phyloP scores from a whole-genome alignment of 2,888 invertebrate species.

The Andricus curvator region DNA sequence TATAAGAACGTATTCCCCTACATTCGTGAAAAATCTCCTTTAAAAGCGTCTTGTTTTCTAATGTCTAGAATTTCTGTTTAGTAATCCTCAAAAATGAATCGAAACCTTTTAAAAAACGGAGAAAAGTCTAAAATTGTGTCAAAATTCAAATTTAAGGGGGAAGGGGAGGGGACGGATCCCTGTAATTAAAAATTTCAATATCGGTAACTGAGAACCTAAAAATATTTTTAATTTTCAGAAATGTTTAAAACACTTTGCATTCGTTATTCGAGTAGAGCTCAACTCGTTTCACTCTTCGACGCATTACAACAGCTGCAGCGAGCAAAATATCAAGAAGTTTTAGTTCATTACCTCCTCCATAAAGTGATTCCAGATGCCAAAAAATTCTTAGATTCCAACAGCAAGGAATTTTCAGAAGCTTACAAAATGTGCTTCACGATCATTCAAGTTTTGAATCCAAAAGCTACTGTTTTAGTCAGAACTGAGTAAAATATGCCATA shows the following conservation, averaged over 20 bases:
- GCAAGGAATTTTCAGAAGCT: slow-evolving; percentile 60
- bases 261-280: slow-evolving; percentile 63
- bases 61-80: too few species aligned
- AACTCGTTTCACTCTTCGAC: slow-evolving; percentile 64
- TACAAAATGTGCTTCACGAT: slow-evolving; percentile 72
- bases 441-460: slow-evolving; percentile 68
- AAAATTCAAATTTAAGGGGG: too few species aligned
- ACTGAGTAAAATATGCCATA: slow-evolving; percentile 40
- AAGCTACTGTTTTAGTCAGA: slow-evolving; percentile 66
- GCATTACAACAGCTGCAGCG: slow-evolving; percentile 67
- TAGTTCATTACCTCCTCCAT: slow-evolving; percentile 61
- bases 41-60: too few species aligned
- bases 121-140: too few species aligned
- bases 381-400: slow-evolving; percentile 52
- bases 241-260: slow-evolving; percentile 60
- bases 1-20: too few species aligned
- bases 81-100: too few species aligned
- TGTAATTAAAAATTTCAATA: background rate
- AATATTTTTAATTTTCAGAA: slow-evolving; percentile 57
- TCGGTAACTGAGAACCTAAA: background rate
- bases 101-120: too few species aligned
- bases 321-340: slow-evolving; percentile 60
- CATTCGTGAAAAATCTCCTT: too few species aligned
- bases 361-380: slow-evolving; percentile 62
- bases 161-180: too few species aligned